Evolutionary conservation across 2,113 vertebrate species (phyloP), one percentile per base, ranked within the genome.

Genomic region (Pelobates fuscus): DNA sequence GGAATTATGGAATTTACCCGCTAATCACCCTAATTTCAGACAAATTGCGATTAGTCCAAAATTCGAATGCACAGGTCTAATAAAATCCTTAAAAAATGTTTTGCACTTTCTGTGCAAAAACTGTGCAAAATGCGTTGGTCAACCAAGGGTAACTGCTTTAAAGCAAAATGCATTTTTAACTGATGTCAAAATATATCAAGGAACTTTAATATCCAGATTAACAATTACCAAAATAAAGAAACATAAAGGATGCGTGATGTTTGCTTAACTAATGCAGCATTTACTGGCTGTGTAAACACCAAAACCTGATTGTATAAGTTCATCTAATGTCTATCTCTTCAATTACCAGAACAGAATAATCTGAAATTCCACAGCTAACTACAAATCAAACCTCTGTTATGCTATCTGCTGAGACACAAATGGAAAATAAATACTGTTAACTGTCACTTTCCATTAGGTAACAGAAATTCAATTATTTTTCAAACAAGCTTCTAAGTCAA

Each of bases 391-490:
- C 90, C 87, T 93, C 90, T 90, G 89, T 92, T 91, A 91, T 88
- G 89, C 94, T 95, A 94, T 95, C 92, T 95, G 90, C 92, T 85
- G 90, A 91, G 92, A 91, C 86, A 86, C 89, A 93, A 90, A 89
- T 88, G 83, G 87, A 93, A 94, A 92, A 92, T 91, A 93, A 94
- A 92, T 90, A 92, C 93, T 92, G 89, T 91, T 95, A 93, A 92
- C 92, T 92, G 93, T 95, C 95, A 97, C 94, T 95, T 95, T 95
- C 91, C 94, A 94, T 91, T 91, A 89, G 88, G 91, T 91, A 93
- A 92, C 91, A 89, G 89, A 92, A 92, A 95, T 94, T 94, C 95
- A 97, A 98, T 97, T 96, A 96, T 93, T 94, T 95, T 96, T 96
- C 95, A 96, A 97, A 94, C 89, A 91, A 93, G 91, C 91, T 87